Evolutionary conservation across 2,888 invertebrate genomes (phyloP).

Genomic region (Neoitamus cyanurus): DNA sequence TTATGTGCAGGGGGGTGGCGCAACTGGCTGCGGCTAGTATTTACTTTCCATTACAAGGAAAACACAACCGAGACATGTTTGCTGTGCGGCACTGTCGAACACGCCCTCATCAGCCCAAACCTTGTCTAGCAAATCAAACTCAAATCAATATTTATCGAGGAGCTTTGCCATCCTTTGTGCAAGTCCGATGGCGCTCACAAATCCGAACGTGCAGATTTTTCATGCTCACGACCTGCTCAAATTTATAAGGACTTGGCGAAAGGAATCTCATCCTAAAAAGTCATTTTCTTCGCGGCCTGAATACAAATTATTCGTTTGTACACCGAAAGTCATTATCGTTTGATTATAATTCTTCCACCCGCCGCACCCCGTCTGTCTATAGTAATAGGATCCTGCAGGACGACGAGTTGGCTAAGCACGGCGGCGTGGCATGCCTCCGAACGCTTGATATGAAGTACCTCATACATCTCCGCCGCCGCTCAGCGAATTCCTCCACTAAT

Average conservation of each 20-base stretch:
- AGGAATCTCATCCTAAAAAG: constrained; percentile 44
- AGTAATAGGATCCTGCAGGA: background rate
- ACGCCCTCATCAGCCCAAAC: background rate
- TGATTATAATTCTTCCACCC: constrained; percentile 39
- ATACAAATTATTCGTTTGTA: constrained; percentile 42
- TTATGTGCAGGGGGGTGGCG: background rate
- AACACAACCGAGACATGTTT: constrained; percentile 27
- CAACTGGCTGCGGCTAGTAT: constrained; percentile 31
- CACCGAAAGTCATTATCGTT: constrained; percentile 42
- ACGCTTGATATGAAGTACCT: constrained; percentile 23
- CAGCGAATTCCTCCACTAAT: constrained; percentile 29
- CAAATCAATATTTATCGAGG: constrained; percentile 45
- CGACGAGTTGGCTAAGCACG: background rate
- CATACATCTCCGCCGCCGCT: constrained; percentile 9
- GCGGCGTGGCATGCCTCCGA: background rate
- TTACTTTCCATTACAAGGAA: constrained; percentile 42
- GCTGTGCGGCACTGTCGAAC: background rate
- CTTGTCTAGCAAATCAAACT: constrained; percentile 37
- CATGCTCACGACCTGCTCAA: constrained; percentile 41
- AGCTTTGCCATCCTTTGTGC: constrained; percentile 28
- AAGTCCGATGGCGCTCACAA: constrained; percentile 18
- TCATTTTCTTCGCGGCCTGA: constrained; percentile 44
- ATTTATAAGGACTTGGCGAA: constrained; percentile 36
- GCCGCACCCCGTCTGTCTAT: background rate
- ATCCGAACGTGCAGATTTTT: constrained; percentile 40